These are phyloP conservation scores for Enoplosus armatus DNA, from an alignment of 2,797 vertebrate genomes.

Conservation along the genomic window DNA sequence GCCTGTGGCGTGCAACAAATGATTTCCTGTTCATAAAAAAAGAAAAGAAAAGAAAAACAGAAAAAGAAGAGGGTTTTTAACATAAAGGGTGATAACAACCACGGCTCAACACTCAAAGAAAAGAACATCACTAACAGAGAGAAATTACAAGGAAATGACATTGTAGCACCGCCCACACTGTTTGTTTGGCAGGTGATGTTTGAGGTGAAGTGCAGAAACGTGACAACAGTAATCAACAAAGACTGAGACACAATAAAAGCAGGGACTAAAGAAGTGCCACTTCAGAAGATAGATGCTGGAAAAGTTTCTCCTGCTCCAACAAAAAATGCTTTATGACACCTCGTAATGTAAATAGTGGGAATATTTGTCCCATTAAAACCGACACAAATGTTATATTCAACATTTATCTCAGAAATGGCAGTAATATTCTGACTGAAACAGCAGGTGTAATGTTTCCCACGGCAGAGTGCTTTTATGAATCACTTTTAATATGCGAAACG, in stretches of 20 bases:
- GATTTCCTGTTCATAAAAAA: slow-evolving; percentile 1
- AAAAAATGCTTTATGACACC: slow-evolving; percentile 12
- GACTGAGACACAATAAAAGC: slow-evolving; percentile 18
- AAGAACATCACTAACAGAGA: neutral
- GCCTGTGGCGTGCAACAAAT: neutral
- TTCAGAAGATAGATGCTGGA: slow-evolving; percentile 12
- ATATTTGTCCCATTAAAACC: slow-evolving; percentile 42
- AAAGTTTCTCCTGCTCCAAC: slow-evolving; percentile 3
- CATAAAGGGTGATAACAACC: neutral
- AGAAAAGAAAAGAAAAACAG: too few relatives aligned
- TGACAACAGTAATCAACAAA: slow-evolving; percentile 25
- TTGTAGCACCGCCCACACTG: slow-evolving; percentile 9
- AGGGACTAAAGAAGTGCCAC: slow-evolving; percentile 10
- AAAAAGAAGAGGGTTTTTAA: neutral
- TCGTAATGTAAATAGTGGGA: slow-evolving; percentile 21
- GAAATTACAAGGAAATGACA: slow-evolving; percentile 23
- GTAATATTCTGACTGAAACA: slow-evolving; percentile 21
- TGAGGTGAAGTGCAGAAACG: slow-evolving; percentile 20
- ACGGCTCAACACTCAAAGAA: neutral
- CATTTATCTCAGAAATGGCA: slow-evolving; percentile 24
- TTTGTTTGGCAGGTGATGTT: slow-evolving; percentile 28
- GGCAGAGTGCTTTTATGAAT: slow-evolving; percentile 37
- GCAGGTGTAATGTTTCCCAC: slow-evolving; percentile 8
- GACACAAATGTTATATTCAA: slow-evolving; percentile 31
- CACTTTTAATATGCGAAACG: slow-evolving; percentile 36